Base-by-base conservation (phyloP, 2,797 vertebrate genomes). In the Diglossa cyanea region DNA sequence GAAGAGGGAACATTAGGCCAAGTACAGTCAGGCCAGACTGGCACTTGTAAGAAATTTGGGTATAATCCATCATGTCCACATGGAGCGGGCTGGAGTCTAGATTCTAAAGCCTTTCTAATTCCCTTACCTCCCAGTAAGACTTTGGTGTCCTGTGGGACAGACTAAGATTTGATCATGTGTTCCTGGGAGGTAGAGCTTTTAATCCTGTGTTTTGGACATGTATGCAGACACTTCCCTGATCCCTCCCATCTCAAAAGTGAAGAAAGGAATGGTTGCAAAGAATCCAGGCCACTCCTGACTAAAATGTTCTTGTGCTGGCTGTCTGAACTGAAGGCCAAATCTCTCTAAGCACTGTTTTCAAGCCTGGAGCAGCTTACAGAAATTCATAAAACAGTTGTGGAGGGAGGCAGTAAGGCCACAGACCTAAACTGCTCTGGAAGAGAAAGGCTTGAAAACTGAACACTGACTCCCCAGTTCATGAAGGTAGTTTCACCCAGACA, bases 91-190 rank as follows among this genome's bases (percentile, higher is more conserved):
- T 83, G 70, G 39, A 89, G 42, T 39, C 37, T 80, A 31, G 68
- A 53, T 83, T 90, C 78, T 87, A 95, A 96, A 91, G 61, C 72
- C 62, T 85, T 91, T 75, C 57, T 92, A 80, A 92, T 88, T 90
- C 93, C 76, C 45, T 86, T 93, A 85, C 86, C 70, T 86, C 61
- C 74, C 20, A 2, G 60, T 57, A 90, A 79, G 83, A 50, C 71
- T 87, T 81, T 28, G 8, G 58, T 39, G 42, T 86, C 71, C 63
- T 73, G 9, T 68, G 63, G 74, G 77, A 76, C 67, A 53, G 35
- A 50, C 62, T 55, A 44, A 45, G 71, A 63, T 78, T 83, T 90
- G 70, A 42, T 70, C 16, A 7, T 66, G 44, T 30, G 47, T 70
- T 94, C 30, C 88, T 88, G 61, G 83, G 74, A 86, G 77, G 63